Conservation (phyloP, 1,140 invertebrate species). For the Heliconius hermathena region DNA sequence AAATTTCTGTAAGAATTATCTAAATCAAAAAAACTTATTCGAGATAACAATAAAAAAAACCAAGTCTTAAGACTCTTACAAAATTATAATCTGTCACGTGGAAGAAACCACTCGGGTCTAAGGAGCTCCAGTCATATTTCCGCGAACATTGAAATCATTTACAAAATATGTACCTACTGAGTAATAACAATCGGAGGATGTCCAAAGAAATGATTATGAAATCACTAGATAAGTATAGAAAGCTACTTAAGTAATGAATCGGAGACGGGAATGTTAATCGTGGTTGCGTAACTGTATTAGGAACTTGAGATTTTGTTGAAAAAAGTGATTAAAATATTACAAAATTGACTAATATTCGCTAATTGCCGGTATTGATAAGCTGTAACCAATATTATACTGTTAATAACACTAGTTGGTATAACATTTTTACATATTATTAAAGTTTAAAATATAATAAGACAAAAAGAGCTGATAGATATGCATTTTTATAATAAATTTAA, state of each 20-base stretch:
- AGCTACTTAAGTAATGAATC: constrained; percentile 58
- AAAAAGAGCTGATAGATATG: no score
- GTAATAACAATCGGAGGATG: constrained; percentile 21
- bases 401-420: not conserved
- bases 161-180: constrained; percentile 17
- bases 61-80: not conserved
- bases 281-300: constrained; percentile 45
- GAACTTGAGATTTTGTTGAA: not conserved
- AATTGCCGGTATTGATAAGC: not conserved
- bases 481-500: no score
- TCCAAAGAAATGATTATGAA: constrained; percentile 37
- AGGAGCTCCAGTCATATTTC: not conserved
- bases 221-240: constrained; percentile 47
- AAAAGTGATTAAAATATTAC: not conserved
- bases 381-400: not conserved
- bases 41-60: not conserved
- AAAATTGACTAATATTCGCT: not conserved
- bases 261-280: constrained; percentile 58
- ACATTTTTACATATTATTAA: not conserved
- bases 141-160: constrained; percentile 5
- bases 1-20: no score
- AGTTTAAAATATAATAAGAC: no score
- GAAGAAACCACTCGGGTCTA: not conserved
- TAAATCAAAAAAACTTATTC: not conserved
- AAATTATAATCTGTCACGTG: not conserved